A percentile compares a stretch with the other conserved stretches of the same genome.
These are phyloP conservation scores for Ameiurus melas DNA, from an alignment of 2,113 vertebrate species.

Conservation along the genomic window DNA sequence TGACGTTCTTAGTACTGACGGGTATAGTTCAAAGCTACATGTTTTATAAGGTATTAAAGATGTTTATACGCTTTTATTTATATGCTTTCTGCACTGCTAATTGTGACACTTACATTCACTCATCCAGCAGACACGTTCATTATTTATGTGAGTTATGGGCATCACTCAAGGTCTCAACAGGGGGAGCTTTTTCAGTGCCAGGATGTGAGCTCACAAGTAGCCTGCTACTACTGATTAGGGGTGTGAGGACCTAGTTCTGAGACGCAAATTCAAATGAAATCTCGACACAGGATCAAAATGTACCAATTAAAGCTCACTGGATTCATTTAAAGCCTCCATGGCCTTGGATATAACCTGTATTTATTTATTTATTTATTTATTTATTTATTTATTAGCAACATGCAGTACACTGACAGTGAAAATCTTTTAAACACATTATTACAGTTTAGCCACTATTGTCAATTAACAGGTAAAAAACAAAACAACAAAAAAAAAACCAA, in stretches of 20 bases:
- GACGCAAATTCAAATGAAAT: not conserved
- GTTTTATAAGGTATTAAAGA: not conserved
- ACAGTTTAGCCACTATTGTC: not conserved
- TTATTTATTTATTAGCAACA: not conserved
- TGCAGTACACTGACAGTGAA: not conserved
- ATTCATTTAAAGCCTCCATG: not conserved
- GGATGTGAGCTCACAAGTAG: not conserved
- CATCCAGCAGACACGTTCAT: not conserved
- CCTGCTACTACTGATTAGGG: not conserved
- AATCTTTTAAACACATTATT: not conserved
- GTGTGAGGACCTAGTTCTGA: not conserved
- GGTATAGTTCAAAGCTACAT: too few species aligned
- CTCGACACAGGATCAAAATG: not conserved
- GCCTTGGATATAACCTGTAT: not conserved
- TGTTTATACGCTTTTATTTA: not conserved
- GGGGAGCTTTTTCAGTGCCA: not conserved
- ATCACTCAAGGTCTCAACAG: not conserved
- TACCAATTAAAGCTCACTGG: not conserved
- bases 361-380: too few species aligned
- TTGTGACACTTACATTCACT: not conserved
- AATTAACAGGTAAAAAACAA: not conserved
- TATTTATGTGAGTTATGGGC: not conserved
- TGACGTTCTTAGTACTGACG: too few species aligned
- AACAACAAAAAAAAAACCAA: not conserved
- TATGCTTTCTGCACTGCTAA: not conserved